Evolutionary conservation across 2,113 vertebrate genomes (phyloP), one percentile per base, ranked within the genome.

Genomic region (Odobenus rosmarus): DNA sequence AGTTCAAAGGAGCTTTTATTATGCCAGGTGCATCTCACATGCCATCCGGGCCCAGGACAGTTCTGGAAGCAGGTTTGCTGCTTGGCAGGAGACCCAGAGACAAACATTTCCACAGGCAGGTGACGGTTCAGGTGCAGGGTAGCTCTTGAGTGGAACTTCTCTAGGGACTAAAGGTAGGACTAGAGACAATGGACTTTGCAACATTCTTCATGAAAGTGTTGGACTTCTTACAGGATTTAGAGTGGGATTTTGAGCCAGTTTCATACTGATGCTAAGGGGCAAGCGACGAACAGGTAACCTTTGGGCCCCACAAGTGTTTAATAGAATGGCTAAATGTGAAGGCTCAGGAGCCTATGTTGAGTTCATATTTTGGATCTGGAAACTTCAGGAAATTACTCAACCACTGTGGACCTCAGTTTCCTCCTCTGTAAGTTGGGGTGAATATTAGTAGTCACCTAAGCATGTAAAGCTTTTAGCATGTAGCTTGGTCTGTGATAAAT

Each of bases 11-110:
- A 89, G 55, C 11, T 74, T 67, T 49, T 24, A 49, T 69, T n/a
- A 84, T 11, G 31, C 39, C 80, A 93, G 53, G 11, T 53, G n/a
- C 18, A 57, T 57, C 67, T 93, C 64, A 53, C 49, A 76, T 71
- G 64, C 19, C 18, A 39, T 53, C 28, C 61, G 4, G n/a, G 49
- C 9, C 42, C 61, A 80, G 39, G 3, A 49, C 16, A 23, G 3
- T 51, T 87, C 42, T 97, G 81, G 51, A 88, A 96, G 95, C 53
- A 76, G 74, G 26, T 46, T 51, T 87, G 4, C 18, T 74, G 26
- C 21, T 80, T 92, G 74, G 24, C 39, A 89, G 55, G 53, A 89
- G n/a, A 85, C 31, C 23, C 28, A 64, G n/a, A 96, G 57, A 96
- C 10, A 64, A 19, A 9, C 24, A 42, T 93, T 95, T 83, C 39